Base-by-base conservation (phyloP, 1,140 invertebrate species). In the Apis mellifera region DNA sequence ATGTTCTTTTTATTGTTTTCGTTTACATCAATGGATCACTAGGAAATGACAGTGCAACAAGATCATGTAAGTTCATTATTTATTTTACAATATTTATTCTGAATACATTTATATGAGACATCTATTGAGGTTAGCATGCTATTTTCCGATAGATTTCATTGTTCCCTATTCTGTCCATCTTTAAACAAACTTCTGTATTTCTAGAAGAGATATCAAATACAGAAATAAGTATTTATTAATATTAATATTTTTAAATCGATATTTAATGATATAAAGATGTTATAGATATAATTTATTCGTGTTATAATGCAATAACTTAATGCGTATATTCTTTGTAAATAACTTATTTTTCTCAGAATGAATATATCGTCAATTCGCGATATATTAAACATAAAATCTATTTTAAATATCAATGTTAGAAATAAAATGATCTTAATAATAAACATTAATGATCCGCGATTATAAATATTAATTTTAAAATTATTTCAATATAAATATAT, bases 31-130 rank as follows among this genome's bases (percentile, higher is more conserved):
- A 81, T 42, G 75, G 86, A 78, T 86, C 80, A 12, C 48, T 68
- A 19, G 90, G 84, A 52, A 83, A 91, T n/a, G 87, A 83, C 5
- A 21, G 78, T 92, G 4, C 9, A 68, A 68, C 90, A 91, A 81
- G 32, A 42, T 42, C 32, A 42, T 94, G 93, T 94, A 84, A 94
- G 93, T 93, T 64, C 65, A 65, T 81, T 32, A 70, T 68, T 26
- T 86, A 52, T 83, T 82, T 82, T 50, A 77, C 65, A 60, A 52
- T 79, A 60, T 57, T 81, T 64, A 12, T 2, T 68, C 48, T n/a
- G 11, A 26, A 50, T 57, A 62, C 12, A 55, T 15, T 48, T 64
- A 17, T 55, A 0, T 26, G 0, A 59, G 60, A n/a, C 21, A 57
- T 48, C 42, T 5, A 50, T 68, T 75, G n/a, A 82, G 79, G 64